phyloP scores from a whole-genome alignment of 2,888 invertebrate species.

The Nemotelus pantherinus region DNA sequence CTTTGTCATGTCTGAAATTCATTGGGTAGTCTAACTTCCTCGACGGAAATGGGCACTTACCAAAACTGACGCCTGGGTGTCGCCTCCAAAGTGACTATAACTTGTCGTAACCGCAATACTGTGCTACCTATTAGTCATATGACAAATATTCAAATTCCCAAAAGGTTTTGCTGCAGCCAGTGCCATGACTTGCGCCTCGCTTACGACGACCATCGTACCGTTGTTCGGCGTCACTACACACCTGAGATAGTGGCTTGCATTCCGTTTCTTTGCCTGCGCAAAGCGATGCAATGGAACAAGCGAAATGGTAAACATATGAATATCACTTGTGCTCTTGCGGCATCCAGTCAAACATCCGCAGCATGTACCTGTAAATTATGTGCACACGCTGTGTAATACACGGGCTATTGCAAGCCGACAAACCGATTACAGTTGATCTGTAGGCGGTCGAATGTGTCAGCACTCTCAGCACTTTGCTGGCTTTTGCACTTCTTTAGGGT shows the following conservation, averaged over 20 bases:
- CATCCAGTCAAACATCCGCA: conserved; percentile 31
- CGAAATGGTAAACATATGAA: conserved; percentile 20
- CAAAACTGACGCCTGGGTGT: conserved; percentile 7
- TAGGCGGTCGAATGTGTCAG: conserved; percentile 27
- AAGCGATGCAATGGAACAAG: neutral
- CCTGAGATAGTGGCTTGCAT: conserved; percentile 5
- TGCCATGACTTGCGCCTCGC: neutral
- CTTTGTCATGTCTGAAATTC: conserved; percentile 9
- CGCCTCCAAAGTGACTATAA: neutral
- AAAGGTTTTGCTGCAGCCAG: neutral
- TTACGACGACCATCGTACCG: neutral
- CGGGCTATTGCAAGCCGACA: conserved; percentile 20
- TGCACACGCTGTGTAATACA: neutral
- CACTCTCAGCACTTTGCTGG: neutral
- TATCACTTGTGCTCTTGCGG: neutral
- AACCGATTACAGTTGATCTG: conserved; percentile 26
- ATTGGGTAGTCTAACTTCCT: conserved; percentile 19
- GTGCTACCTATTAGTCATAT: conserved; percentile 1
- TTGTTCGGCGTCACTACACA: neutral
- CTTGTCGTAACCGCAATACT: neutral
- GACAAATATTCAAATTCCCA: conserved; percentile 14
- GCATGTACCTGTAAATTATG: conserved; percentile 19
- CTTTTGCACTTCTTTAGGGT: neutral
- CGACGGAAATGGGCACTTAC: conserved; percentile 19
- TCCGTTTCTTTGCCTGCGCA: neutral